Conservation (phyloP, 2,888 invertebrate species). For the Phorcus lineatus region DNA sequence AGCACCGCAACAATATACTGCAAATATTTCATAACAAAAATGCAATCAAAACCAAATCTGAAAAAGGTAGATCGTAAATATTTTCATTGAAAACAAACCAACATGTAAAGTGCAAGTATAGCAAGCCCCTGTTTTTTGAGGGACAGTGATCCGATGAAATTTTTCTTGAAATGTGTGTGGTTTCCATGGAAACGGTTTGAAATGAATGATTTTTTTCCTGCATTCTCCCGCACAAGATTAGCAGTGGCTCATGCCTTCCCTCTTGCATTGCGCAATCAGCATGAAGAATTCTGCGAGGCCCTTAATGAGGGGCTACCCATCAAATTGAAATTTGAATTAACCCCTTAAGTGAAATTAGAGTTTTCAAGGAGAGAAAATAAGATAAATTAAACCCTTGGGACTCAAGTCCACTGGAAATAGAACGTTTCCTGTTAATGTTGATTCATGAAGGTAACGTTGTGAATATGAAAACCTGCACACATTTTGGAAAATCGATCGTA, state of each 20-base stretch:
- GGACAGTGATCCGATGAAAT: conserved; percentile 10
- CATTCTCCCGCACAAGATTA: conserved; percentile 17
- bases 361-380: neutral
- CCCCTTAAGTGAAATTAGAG: conserved; percentile 10
- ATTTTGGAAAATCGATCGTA: too few species aligned
- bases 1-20: too few species aligned
- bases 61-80: neutral
- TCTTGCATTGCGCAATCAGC: conserved; percentile 12
- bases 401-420: neutral
- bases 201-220: conserved; percentile 22
- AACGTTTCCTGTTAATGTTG: too few species aligned
- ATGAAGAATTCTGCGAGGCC: neutral
- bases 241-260: neutral
- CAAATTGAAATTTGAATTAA: conserved; percentile 23
- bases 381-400: conserved; percentile 17
- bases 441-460: too few species aligned
- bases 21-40: neutral
- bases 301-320: conserved; percentile 17
- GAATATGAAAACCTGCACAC: too few species aligned
- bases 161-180: conserved; percentile 24
- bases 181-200: conserved; percentile 21
- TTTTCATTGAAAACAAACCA: conserved; percentile 6
- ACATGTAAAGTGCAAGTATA: neutral
- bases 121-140: neutral
- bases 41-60: neutral